Evolutionary conservation across 2,888 invertebrate species (phyloP).

Genomic region (Aphidoletes aphidimyza): DNA sequence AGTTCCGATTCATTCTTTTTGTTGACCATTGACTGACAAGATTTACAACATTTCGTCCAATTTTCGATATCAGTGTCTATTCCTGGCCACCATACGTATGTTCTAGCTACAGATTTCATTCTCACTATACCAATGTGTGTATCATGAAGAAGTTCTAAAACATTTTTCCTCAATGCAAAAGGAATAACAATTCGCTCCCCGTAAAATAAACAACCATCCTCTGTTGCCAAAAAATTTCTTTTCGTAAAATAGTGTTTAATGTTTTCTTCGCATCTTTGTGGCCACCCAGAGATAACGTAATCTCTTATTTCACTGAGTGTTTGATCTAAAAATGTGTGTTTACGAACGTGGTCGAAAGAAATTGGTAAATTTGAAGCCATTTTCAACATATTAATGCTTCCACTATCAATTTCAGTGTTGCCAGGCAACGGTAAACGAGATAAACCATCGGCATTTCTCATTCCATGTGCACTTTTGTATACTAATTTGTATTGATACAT

Average conservation of each 20-base stretch:
- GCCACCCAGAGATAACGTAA: neutral
- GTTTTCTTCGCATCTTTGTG: neutral
- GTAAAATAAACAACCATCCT: constrained; percentile 56
- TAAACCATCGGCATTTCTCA: too few species aligned
- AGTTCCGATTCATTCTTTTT: constrained; percentile 2
- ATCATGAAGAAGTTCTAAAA: constrained; percentile 57
- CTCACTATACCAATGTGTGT: constrained; percentile 59
- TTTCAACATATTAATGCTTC: too few species aligned
- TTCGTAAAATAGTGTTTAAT: neutral
- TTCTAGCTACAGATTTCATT: constrained; percentile 59
- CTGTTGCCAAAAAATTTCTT: neutral
- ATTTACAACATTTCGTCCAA: constrained; percentile 57
- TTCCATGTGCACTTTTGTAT: too few species aligned
- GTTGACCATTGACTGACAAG: constrained; percentile 58
- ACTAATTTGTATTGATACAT: too few species aligned
- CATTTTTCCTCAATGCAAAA: constrained; percentile 39
- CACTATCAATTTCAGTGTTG: too few species aligned
- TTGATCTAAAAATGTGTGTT: too few species aligned
- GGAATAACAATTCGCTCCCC: constrained; percentile 56
- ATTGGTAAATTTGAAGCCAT: too few species aligned
- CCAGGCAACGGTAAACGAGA: too few species aligned
- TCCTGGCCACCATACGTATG: constrained; percentile 59
- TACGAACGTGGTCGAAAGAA: too few species aligned
- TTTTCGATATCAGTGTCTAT: constrained; percentile 59
- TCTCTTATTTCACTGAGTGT: too few species aligned